phyloP scores from a whole-genome alignment of 1,140 invertebrate genomes.

The Drosophila setifemur region DNA sequence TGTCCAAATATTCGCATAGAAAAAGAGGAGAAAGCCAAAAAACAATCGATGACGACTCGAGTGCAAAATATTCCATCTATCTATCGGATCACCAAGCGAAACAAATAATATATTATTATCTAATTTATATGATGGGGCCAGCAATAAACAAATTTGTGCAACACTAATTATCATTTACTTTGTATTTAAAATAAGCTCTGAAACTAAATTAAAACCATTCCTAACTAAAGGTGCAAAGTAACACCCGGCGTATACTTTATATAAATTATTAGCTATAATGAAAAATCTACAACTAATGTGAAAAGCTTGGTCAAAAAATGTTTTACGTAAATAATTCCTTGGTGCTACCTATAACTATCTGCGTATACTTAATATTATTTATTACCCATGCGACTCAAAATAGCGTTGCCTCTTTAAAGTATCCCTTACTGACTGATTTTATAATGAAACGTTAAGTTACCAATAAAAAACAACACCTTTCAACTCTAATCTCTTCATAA shows the following conservation, averaged over 20 bases:
- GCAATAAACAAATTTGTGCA: too few species aligned
- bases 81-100: too few species aligned
- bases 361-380: neutral
- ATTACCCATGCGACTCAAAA: neutral
- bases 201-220: too few species aligned
- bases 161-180: too few species aligned
- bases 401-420: neutral
- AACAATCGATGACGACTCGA: slow-evolving; percentile 26
- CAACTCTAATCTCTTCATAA: slow-evolving; percentile 25
- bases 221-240: neutral
- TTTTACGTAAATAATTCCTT: too few species aligned
- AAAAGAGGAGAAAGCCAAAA: slow-evolving; percentile 8
- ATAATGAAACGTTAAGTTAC: neutral
- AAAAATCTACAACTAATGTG: too few species aligned
- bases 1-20: slow-evolving; percentile 4
- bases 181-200: too few species aligned
- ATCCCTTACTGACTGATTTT: neutral
- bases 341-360: neutral
- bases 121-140: too few species aligned
- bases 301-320: too few species aligned
- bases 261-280: neutral
- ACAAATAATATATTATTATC: too few species aligned
- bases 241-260: neutral
- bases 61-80: neutral
- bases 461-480: slow-evolving; percentile 6